phyloP scores from a whole-genome alignment of 2,797 vertebrate species.

The Mus caroli region DNA sequence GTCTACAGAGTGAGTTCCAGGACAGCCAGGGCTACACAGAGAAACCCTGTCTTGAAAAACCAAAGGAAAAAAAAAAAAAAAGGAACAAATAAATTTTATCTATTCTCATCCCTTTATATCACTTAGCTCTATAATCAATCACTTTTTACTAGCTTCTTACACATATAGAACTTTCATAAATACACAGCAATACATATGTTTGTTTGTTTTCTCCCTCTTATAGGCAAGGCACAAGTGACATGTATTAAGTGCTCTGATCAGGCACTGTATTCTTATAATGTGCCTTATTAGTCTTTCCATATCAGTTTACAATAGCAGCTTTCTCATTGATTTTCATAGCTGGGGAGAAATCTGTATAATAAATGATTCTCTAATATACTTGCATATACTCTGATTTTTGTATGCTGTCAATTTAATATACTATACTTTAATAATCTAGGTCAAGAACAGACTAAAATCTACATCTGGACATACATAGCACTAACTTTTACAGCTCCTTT shows the following conservation, averaged over 20 bases:
- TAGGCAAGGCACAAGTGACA: neutral
- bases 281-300: neutral
- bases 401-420: conserved; percentile 15
- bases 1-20: too few species aligned
- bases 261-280: neutral
- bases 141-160: conserved; percentile 35
- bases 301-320: neutral
- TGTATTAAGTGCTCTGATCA: neutral
- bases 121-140: neutral
- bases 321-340: neutral
- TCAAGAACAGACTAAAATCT: conserved; percentile 63
- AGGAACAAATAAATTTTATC: neutral
- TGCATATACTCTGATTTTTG: neutral
- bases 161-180: neutral
- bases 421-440: conserved; percentile 6
- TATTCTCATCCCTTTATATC: neutral
- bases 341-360: conserved; percentile 9
- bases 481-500: conserved; percentile 46
- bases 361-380: neutral
- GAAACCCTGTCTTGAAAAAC: too few species aligned
- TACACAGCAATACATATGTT: neutral
- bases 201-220: conserved; percentile 31
- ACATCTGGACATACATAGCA: neutral
- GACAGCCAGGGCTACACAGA: too few species aligned
- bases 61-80: too few species aligned